Percentiles rank a stretch among this genome's conserved stretches.
phyloP scores from a whole-genome alignment of 2,113 vertebrate genomes.

The Deroptyus accipitrinus region DNA sequence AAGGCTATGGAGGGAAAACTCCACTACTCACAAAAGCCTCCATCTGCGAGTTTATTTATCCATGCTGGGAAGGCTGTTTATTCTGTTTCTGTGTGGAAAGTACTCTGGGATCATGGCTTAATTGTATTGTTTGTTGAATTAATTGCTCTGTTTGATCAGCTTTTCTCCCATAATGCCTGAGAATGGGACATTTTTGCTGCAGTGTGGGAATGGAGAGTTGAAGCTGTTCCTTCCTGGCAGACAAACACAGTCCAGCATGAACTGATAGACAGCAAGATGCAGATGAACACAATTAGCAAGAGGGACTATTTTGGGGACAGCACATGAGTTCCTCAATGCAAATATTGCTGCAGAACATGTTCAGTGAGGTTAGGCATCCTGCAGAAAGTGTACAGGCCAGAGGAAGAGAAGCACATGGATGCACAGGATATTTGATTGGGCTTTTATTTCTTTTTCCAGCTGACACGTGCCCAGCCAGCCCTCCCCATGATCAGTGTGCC shows the following conservation, averaged over 20 bases:
- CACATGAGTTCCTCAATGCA: rapidly evolving
- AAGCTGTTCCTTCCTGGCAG: not conserved
- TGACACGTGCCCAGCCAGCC: not conserved
- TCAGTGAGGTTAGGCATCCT: not conserved
- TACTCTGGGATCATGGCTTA: slow-evolving; percentile 68
- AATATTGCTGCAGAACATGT: not conserved
- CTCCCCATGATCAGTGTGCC: rapidly evolving
- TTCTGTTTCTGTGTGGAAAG: slow-evolving; percentile 70
- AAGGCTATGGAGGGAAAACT: slow-evolving; percentile 53
- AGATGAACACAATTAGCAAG: not conserved
- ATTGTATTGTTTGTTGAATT: slow-evolving; percentile 79
- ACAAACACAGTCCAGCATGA: not conserved
- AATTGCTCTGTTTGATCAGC: slow-evolving; percentile 79
- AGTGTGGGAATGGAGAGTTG: not conserved
- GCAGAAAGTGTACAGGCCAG: not conserved
- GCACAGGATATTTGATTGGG: not conserved
- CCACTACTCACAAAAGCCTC: slow-evolving; percentile 66
- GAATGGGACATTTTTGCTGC: slow-evolving; percentile 53
- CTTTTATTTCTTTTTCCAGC: not conserved
- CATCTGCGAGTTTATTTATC: slow-evolving; percentile 74
- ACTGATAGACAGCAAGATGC: not conserved
- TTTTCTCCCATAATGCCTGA: slow-evolving; percentile 48
- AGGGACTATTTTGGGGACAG: not conserved
- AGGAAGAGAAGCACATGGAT: not conserved
- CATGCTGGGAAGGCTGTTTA: slow-evolving; percentile 75